Evolutionary conservation across 2,888 invertebrate species (phyloP), one percentile per base, ranked within the genome.

Genomic region (Mongoloraphidia duomilia): DNA sequence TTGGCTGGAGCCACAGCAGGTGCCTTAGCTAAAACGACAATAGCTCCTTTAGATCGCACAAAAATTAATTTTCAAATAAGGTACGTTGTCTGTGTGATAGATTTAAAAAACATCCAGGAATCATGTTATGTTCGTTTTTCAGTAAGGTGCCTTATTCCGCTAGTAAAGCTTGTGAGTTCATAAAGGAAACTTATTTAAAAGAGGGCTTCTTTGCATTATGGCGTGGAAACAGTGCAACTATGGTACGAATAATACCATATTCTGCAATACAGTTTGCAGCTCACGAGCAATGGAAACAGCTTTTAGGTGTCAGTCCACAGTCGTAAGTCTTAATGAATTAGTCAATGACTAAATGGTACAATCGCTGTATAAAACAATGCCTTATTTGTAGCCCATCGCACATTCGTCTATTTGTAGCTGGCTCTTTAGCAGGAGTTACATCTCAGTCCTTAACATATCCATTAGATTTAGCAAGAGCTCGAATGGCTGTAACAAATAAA

Each of bases 141-240:
- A 82, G 82, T 41, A 73, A 82, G 55, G 75, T 74, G 47, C 79
- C 79, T 8, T 90, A 87, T 66, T 79, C 84, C 0, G 79, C 82
- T 57, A 75, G 71, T 46, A 84, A 82, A 42, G 90, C 88, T 0
- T 60, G 80, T 1, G 62, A 67, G 50, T 90, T 87, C 70, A 63
- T 90, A n/a, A 57, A 68, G 34, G 63, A 72, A 52, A 83, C 86
- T 13, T 83, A 83, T 55, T 74, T 72, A 55, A 74, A 74, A 12
- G 87, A 94, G 61, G 97, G 98, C 2, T 69, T 88, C 46, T 56
- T 80, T 10, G 86, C 91, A 49, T 68, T 98, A 58, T 98, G 95
- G 95, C 76, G 97, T 47, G 98, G 98, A 4, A 99, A 98, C 76
- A 91, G 93, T 55, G 98, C 98, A 5, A 97, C 96, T 0, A 92